phyloP scores from a whole-genome alignment of 2,888 invertebrate species.

The Dryobotodes eremita region DNA sequence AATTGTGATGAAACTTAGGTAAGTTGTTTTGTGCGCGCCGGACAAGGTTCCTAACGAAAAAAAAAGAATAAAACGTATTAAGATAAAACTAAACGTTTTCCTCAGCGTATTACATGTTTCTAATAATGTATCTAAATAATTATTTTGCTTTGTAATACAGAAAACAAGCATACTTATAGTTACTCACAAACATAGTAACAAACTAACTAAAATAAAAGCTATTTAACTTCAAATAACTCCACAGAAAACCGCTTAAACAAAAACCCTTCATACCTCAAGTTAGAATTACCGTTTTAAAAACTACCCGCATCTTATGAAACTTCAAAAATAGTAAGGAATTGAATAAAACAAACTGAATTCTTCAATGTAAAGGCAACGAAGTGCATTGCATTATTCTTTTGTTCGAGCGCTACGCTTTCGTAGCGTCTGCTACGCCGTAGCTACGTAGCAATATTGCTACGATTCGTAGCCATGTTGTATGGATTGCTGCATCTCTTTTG shows the following conservation, averaged over 20 bases:
- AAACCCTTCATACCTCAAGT: constrained; percentile 39
- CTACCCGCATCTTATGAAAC: constrained; percentile 47
- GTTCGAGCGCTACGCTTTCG: constrained; percentile 60
- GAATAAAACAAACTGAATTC: constrained; percentile 58
- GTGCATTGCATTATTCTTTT: constrained; percentile 65
- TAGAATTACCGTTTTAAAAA: constrained; percentile 51
- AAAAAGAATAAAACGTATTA: background rate
- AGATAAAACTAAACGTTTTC: background rate
- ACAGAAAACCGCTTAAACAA: constrained; percentile 9
- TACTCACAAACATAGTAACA: background rate
- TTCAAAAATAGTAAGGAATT: constrained; percentile 51
- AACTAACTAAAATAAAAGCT: background rate
- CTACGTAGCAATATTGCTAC: constrained; percentile 49
- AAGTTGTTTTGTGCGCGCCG: too few species aligned
- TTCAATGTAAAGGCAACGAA: constrained; percentile 59
- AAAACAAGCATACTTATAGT: background rate
- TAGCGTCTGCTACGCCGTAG: constrained; percentile 62
- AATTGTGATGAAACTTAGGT: background rate
- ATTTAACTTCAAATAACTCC: constrained; percentile 1
- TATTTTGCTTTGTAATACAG: background rate
- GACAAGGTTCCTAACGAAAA: background rate
- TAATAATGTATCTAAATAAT: background rate
- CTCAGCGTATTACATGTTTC: background rate
- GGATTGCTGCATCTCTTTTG: constrained; percentile 35
- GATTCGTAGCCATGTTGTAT: constrained; percentile 13